These are phyloP conservation scores for Platypus cylindrus DNA, from an alignment of 2,888 invertebrate species.

Conservation along the genomic window DNA sequence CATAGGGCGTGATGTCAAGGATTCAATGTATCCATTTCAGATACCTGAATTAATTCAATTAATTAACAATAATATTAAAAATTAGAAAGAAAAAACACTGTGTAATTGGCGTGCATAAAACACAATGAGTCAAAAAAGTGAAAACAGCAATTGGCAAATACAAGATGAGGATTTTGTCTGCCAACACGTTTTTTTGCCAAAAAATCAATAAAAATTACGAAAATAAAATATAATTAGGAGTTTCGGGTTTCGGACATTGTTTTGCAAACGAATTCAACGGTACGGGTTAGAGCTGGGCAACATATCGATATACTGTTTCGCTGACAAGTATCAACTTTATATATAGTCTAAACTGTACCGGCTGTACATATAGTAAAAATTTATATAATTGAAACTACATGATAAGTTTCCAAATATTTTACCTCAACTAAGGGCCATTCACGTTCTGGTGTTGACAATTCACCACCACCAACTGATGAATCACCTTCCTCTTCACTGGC, in stretches of 20 bases:
- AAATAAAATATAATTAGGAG: too few relatives aligned
- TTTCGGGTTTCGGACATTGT: too few relatives aligned
- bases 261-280: too few relatives aligned
- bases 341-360: too few relatives aligned
- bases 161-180: background rate
- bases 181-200: background rate
- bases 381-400: too few relatives aligned
- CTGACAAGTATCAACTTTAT: too few relatives aligned
- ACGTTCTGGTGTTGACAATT: conserved; percentile 31
- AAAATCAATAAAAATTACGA: too few relatives aligned
- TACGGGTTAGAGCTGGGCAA: too few relatives aligned
- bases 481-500: conserved; percentile 14
- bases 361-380: background rate
- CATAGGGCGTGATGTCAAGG: conserved; percentile 29
- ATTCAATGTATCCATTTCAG: conserved; percentile 26
- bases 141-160: background rate
- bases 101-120: too few relatives aligned
- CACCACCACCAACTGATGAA: conserved; percentile 20
- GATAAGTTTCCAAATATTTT: background rate
- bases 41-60: conserved; percentile 19
- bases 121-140: background rate
- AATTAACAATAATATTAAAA: conserved; percentile 1
- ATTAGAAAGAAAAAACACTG: too few relatives aligned
- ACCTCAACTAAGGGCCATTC: conserved; percentile 34
- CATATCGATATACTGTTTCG: too few relatives aligned